These are phyloP conservation scores for Trichomycterus rosablanca DNA, from an alignment of 2,113 vertebrate genomes.

Conservation along the genomic window DNA sequence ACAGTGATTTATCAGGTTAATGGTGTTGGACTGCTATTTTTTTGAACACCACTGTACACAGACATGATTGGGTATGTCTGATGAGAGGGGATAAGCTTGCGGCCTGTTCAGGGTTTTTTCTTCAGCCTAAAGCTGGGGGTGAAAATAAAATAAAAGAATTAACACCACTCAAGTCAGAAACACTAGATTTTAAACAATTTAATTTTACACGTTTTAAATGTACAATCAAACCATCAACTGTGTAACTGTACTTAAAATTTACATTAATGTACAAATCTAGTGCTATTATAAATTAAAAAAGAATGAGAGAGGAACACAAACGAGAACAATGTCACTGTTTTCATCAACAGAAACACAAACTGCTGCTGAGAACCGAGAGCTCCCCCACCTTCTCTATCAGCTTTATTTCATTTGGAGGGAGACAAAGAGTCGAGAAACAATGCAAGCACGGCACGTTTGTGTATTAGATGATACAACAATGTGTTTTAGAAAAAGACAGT, in stretches of 20 bases:
- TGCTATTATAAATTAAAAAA: constrained; percentile 91
- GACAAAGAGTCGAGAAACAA: constrained; percentile 45
- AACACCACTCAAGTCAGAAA: background rate
- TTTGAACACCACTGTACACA: too few species aligned
- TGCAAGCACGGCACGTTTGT: constrained; percentile 10
- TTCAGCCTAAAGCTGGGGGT: too few species aligned
- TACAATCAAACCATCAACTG: constrained; percentile 84
- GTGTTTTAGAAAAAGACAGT: background rate
- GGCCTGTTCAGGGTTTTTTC: too few species aligned
- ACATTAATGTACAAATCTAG: constrained; percentile 84
- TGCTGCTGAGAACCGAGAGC: constrained; percentile 40
- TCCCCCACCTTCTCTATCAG: constrained; percentile 44
- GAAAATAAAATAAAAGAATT: too few species aligned
- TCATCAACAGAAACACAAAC: constrained; percentile 65
- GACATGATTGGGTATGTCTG: too few species aligned
- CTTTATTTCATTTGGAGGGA: constrained; percentile 52
- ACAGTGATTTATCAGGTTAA: too few species aligned
- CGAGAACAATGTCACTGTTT: constrained; percentile 73
- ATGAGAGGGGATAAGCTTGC: too few species aligned
- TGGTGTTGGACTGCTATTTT: too few species aligned
- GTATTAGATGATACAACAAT: constrained; percentile 2
- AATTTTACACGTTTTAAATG: constrained; percentile 70
- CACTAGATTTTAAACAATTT: constrained; percentile 66
- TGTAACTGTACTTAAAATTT: constrained; percentile 71
- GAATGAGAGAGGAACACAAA: too few species aligned